Conservation (phyloP, 2,113 vertebrate genomes). For the Campylorhamphus procurvoides region DNA sequence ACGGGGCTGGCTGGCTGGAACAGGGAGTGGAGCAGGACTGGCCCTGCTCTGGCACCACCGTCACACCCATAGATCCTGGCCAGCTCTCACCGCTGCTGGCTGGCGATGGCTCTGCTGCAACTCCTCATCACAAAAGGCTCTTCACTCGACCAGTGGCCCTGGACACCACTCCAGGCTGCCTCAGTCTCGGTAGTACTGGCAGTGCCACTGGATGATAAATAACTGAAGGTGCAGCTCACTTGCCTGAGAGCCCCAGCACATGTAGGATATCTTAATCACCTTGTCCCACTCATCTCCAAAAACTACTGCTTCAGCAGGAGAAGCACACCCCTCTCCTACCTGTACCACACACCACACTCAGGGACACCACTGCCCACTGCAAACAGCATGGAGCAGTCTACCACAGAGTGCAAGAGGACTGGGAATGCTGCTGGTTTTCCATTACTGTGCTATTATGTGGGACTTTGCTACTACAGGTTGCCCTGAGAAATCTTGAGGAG, state of each 20-base stretch:
- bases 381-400: fast-evolving
- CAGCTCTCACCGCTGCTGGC: background rate
- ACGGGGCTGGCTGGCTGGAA: background rate
- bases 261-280: background rate
- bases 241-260: fast-evolving
- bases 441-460: background rate
- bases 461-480: background rate
- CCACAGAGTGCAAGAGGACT: background rate
- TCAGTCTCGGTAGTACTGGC: background rate
- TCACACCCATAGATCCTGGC: fast-evolving
- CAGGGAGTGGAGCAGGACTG: background rate
- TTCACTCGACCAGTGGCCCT: fast-evolving
- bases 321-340: background rate
- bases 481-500: background rate
- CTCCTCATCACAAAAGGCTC: background rate
- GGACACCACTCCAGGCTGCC: background rate
- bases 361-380: background rate
- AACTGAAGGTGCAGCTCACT: background rate
- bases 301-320: background rate
- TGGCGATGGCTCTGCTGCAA: background rate
- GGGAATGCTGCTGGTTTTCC: fast-evolving
- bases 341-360: fast-evolving
- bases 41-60: background rate
- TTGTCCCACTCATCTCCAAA: background rate
- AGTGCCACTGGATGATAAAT: background rate